Base-by-base conservation (phyloP, 2,797 vertebrate genomes). In the Gadopsis marmoratus region DNA sequence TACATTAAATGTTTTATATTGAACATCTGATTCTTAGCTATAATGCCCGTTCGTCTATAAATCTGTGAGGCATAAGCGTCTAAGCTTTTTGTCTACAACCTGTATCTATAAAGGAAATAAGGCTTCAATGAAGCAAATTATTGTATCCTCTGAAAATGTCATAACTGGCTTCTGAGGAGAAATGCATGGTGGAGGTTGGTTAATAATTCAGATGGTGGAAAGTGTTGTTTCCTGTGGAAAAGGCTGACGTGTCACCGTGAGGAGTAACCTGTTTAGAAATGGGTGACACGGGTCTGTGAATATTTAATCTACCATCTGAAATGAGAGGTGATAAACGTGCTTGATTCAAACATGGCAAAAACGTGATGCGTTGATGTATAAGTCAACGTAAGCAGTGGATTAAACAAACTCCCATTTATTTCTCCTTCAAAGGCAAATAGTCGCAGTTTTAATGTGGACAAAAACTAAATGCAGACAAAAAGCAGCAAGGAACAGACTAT, bases 161-260 rank as follows among this genome's bases (percentile, higher is more conserved):
- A 51, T 23, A 71, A 31, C 35, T 50, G 64, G 45, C 61, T 55
- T 74, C 29, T 9, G 43, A 41, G 68, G 14, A 63, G 47, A 79
- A 84, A 21, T 50, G 43, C 2, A 4, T 21, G 6, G 9, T 47
- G 51, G 11, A 66, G 37, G 51, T 19, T 14, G 37, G 31, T 89
- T 77, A 88, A 85, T 85, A 85, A 85, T 87, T 87, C 47, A 89
- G 62, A 63, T 35, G 26, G 71, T 64, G n/a, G 43, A 67, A 73
- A 64, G 33, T 43, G 67, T 80, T n/a, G n/a, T n/a, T n/a, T 83
- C 62, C 43, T 63, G 37, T 61, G 35, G 17, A 78, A 79, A 82
- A 82, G 13, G 75, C 78, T 73, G 71, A 80, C 8, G 8, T 29
- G 61, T 35, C 47, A 74, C 2, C 0, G 10, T 17, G n/a, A 72